These are phyloP conservation scores for Drosophila helvetica DNA, from an alignment of 2,888 invertebrate species.

Conservation along the genomic window DNA sequence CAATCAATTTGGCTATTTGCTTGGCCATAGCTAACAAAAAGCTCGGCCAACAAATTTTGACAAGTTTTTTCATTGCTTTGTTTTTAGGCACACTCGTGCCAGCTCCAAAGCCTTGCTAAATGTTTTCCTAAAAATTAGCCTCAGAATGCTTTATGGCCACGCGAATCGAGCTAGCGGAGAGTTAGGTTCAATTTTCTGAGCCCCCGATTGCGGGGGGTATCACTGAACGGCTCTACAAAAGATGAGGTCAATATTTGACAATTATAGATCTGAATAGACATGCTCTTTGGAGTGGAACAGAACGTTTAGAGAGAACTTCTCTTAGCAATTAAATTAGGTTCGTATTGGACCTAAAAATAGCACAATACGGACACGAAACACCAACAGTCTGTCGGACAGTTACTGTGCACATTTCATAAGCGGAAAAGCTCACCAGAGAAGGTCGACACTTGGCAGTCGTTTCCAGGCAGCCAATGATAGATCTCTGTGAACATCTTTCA, in stretches of 20 bases:
- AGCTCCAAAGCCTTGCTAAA: conserved; percentile 47
- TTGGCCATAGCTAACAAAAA: conserved; percentile 53
- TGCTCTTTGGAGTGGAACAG: neutral
- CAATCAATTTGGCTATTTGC: conserved; percentile 74
- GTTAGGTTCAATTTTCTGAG: conserved; percentile 44
- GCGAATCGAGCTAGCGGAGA: conserved; percentile 64
- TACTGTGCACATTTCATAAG: neutral
- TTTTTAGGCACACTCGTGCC: conserved; percentile 43
- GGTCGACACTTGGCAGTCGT: neutral
- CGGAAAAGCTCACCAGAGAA: neutral
- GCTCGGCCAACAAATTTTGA: conserved; percentile 67
- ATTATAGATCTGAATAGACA: too few relatives aligned
- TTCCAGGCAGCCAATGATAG: neutral
- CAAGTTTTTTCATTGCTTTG: conserved; percentile 58
- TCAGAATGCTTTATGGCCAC: conserved; percentile 42
- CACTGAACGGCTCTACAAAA: neutral
- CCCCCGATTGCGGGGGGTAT: neutral
- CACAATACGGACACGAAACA: neutral
- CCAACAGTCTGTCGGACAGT: neutral
- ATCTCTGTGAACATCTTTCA: conserved; percentile 36
- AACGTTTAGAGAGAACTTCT: neutral
- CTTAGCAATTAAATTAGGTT: too few relatives aligned
- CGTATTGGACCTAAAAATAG: too few relatives aligned
- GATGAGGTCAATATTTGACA: neutral
- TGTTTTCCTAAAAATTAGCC: conserved; percentile 62